A percentile compares a stretch with the other conserved stretches of the same genome.
Conservation (phyloP, 2,888 invertebrate genomes). For the Ophraella communa region DNA sequence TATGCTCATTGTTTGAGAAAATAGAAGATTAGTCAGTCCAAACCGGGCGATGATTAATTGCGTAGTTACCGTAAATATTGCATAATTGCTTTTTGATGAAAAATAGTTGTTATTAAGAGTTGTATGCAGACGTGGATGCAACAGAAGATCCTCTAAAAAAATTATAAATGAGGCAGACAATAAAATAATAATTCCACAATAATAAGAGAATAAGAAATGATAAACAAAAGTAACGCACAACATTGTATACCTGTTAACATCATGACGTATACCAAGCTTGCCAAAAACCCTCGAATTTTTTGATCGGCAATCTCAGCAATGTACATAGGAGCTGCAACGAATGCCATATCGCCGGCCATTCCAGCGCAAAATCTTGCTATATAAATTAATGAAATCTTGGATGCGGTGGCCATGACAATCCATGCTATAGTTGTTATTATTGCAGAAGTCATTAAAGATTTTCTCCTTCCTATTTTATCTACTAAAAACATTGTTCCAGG, state of each 20-base stretch:
- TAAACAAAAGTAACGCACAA: too few species aligned
- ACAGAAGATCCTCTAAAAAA: too few species aligned
- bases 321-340: constrained; percentile 59
- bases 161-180: too few species aligned
- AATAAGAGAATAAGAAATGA: too few species aligned
- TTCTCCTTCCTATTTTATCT: constrained; percentile 53
- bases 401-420: constrained; percentile 53
- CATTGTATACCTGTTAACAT: constrained; percentile 56
- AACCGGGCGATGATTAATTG: too few species aligned
- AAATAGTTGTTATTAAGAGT: too few species aligned
- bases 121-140: too few species aligned
- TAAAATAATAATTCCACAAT: too few species aligned
- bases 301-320: constrained; percentile 58
- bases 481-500: constrained; percentile 54
- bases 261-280: constrained; percentile 57
- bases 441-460: constrained; percentile 53
- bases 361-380: constrained; percentile 56
- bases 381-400: constrained; percentile 51
- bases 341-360: constrained; percentile 56
- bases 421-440: constrained; percentile 52
- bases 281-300: constrained; percentile 56
- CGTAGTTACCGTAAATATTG: too few species aligned
- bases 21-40: too few species aligned
- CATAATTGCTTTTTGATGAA: too few species aligned
- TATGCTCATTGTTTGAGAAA: too few species aligned